A percentile compares a stretch with the other conserved stretches of the same genome.
Evolutionary conservation across 2,888 invertebrate species (phyloP).

Genomic region (Ashinkailepas kermadecensis): DNA sequence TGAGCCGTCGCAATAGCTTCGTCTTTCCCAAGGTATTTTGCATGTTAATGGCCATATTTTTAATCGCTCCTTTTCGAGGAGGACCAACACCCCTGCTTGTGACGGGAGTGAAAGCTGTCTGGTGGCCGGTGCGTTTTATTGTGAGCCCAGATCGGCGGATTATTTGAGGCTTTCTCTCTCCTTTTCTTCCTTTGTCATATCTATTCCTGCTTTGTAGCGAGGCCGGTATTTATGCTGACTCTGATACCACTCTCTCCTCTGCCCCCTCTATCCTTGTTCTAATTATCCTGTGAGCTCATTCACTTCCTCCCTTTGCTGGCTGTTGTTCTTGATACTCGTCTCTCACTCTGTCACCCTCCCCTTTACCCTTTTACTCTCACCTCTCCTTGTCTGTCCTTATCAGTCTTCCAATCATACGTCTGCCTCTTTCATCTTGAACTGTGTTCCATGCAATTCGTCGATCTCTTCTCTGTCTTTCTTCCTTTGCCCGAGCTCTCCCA

Average conservation of each 20-base stretch:
- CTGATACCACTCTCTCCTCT: not conserved
- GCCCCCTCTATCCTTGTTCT: not conserved
- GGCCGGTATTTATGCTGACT: not conserved
- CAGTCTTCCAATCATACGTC: no score
- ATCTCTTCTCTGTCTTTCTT: no score
- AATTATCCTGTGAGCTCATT: not conserved
- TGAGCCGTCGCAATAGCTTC: not conserved
- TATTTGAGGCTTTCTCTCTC: constrained; percentile 12
- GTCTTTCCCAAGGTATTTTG: not conserved
- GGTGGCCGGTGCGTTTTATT: not conserved
- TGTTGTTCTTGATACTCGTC: no score
- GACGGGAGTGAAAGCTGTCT: not conserved
- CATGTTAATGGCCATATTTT: not conserved
- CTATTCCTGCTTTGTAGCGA: not conserved
- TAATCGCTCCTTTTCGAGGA: not conserved
- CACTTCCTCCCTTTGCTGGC: no score
- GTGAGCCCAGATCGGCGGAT: constrained; percentile 5
- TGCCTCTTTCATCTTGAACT: no score
- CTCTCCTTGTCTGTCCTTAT: no score
- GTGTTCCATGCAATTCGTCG: no score
- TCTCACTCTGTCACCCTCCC: no score
- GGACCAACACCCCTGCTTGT: not conserved
- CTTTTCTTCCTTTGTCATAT: constrained; percentile 12
- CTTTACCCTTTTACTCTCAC: no score
- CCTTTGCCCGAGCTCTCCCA: no score